Base-by-base conservation (phyloP, 2,888 invertebrate genomes). In the Amorpha juglandis region DNA sequence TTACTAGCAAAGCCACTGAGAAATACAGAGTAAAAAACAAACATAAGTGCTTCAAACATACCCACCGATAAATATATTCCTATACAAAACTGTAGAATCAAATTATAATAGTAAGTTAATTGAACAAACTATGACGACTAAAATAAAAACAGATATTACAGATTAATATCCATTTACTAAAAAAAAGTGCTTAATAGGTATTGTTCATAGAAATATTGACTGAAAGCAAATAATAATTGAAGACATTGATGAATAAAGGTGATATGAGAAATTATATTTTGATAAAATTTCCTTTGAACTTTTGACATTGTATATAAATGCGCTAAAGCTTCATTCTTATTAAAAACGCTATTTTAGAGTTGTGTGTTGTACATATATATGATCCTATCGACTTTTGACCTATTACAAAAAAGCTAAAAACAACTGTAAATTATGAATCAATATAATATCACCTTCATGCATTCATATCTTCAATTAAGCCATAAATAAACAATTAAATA, bases 51-150 rank as follows among this genome's bases (percentile, higher is more conserved):
- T 58, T 58, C 58, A 58, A 58, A 19, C 58, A 19, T 58, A 58
- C 58, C 58, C 58, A 58, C 58, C 58, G 58, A 58, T 42, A 38
- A 55, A 55, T 58, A 58, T 58, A 58, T 58, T 58, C 58, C 58
- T 58, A 58, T 42, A 42, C 38, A 38, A 58, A 58, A 58, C 38
- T 58, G 38, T 58, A 53, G 19, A 42, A 38, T 42, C 19, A 12
- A 58, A 42, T 19, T 38, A 12, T 42, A 19, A 42, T 19, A 58
- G 12, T 42, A 42, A 58, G 19, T 16, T 33, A 53, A 58, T 42
- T 55, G 35, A 55, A 19, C 1, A 38, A 38, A 55, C 9, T 38
- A 55, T 58, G 38, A 58, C 12, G 42, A 19, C 38, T 16, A 4
- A 55, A 38, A 38, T 27, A 3, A 38, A 9, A 53, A 38, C 11